Percentiles rank a stretch among this genome's conserved stretches.
Conservation (phyloP, 2,113 vertebrate species). For the Scartelaos histophorus region DNA sequence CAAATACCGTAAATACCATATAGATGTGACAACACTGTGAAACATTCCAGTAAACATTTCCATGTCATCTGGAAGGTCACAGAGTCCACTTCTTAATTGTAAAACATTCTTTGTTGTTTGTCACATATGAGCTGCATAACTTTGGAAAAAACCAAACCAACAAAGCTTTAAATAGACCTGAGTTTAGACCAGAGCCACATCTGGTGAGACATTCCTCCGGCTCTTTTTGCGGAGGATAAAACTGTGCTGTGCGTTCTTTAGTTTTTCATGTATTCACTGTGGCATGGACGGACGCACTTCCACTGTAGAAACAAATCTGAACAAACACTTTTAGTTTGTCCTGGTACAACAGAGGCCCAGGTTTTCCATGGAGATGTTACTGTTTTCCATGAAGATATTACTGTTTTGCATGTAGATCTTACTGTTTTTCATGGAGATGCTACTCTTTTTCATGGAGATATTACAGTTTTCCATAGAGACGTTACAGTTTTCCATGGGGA, state of each 20-base stretch:
- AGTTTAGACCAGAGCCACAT: conserved; percentile 42
- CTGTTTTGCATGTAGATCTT: no score
- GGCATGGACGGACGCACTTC: conserved; percentile 59
- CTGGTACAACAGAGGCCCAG: conserved; percentile 27
- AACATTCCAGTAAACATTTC: no score
- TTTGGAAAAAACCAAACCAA: conserved; percentile 14
- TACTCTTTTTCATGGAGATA: no score
- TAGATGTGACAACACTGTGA: no score
- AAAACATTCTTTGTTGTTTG: background rate
- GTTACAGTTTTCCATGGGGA: no score
- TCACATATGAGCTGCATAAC: background rate
- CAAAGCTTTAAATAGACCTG: conserved; percentile 14
- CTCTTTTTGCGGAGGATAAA: conserved; percentile 18
- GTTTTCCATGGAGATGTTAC: no score
- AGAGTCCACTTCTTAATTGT: background rate
- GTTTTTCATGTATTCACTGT: conserved; percentile 36
- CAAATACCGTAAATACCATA: no score
- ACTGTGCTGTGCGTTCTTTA: conserved; percentile 16
- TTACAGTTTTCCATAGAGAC: no score
- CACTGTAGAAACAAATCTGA: conserved; percentile 56
- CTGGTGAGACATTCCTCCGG: conserved; percentile 48
- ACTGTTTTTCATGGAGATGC: no score
- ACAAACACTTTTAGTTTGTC: conserved; percentile 42
- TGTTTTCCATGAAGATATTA: no score
- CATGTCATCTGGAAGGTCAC: no score